Evolutionary conservation across 2,797 vertebrate species (phyloP), one percentile per base, ranked within the genome.

Genomic region (Synaphobranchus kaupii): DNA sequence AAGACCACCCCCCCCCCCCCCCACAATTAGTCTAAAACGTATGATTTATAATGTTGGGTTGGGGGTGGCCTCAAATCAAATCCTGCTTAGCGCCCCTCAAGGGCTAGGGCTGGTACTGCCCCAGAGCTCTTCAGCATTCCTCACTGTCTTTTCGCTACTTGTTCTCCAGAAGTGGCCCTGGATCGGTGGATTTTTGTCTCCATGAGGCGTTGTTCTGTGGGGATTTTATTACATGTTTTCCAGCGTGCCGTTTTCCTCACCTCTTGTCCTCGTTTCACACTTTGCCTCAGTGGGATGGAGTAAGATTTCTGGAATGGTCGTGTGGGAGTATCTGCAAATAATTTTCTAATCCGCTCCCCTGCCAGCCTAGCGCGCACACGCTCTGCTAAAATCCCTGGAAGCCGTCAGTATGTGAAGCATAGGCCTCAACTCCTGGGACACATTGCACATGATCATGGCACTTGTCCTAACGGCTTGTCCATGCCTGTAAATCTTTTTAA

Each of bases 311-410:
- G 88, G 54, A 84, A 47, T 84, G 68, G 81, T 81, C 15, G 22
- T 8, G 56, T 87, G 85, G 88, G 88, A 88, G 84, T 88, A 58
- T 87, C 73, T 81, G 68, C 5, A 73, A 84, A 68, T 88, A 58
- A 17, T 56, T 86, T 60, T 48, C 9, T 73, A 78, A 63, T 63
- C 52, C 54, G 31, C 80, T 68, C 85, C 44, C 48, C 25, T 48
- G 52, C 66, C 66, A 34, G 13, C 31, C n/a, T 9, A 13, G 66
- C 68, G 25, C 63, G 28, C 71, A 5, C 52, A 60, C 71, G 20
- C 34, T 48, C 50, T 60, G 12, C 17, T 54, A 81, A 81, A 83
- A 83, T 56, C 20, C 76, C 10, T 80, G 76, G 76, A 80, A 39
- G 39, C 76, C 22, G 76, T 12, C 44, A 12, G 80, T 20, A 60